Conservation (phyloP, 2,113 vertebrate species). For the Coracopsis vasa region DNA sequence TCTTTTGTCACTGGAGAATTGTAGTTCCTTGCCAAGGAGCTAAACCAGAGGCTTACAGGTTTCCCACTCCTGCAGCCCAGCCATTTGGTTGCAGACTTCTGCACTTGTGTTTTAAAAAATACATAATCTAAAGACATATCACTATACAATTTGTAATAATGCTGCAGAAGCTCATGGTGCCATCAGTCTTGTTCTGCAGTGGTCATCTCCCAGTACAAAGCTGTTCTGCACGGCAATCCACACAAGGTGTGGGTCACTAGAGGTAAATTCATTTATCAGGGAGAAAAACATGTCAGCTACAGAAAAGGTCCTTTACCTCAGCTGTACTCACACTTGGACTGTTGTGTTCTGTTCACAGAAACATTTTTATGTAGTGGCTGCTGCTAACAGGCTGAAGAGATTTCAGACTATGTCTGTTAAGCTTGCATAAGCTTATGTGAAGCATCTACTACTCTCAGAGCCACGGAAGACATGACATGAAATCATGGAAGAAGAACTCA, state of each 20-base stretch:
- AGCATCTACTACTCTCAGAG: neutral
- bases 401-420: conserved; percentile 72
- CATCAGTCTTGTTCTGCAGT: neutral
- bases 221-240: neutral
- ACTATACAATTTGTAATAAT: neutral
- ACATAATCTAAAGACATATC: neutral
- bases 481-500: neutral
- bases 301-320: neutral
- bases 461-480: neutral
- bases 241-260: neutral
- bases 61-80: neutral
- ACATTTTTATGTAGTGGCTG: conserved; percentile 86
- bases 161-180: neutral
- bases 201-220: neutral
- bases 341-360: conserved; percentile 75
- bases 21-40: neutral
- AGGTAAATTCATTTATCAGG: neutral
- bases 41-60: neutral
- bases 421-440: neutral
- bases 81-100: neutral
- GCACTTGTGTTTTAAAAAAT: neutral
- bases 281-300: neutral
- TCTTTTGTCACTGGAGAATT: neutral
- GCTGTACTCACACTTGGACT: neutral
- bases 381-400: conserved; percentile 86